These are phyloP conservation scores for Melanocharis versteri DNA, from an alignment of 2,113 vertebrate species.

Conservation along the genomic window DNA sequence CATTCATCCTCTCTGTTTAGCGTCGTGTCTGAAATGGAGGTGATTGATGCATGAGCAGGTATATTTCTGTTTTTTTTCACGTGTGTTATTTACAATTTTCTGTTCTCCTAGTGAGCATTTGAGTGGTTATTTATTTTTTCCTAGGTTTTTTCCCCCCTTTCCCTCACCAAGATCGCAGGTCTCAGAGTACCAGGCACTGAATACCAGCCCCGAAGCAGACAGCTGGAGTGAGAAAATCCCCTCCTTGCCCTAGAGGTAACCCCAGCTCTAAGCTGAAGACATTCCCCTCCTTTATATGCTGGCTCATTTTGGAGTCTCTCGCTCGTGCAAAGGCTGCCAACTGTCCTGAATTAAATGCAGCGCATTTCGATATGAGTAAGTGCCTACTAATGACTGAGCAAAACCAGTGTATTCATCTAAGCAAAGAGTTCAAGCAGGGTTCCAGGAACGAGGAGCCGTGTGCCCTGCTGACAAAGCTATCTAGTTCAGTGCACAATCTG, in stretches of 20 bases:
- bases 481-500: constrained; percentile 27
- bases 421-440: constrained; percentile 31
- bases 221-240: constrained; percentile 1
- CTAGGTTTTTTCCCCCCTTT: fast-evolving
- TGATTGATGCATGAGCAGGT: neutral
- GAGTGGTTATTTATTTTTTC: neutral
- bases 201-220: constrained; percentile 20
- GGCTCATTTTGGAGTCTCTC: constrained; percentile 58
- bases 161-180: neutral
- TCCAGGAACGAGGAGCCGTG: neutral
- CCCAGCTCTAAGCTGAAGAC: constrained; percentile 20
- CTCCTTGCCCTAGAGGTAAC: constrained; percentile 17
- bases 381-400: constrained; percentile 58
- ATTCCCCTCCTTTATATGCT: constrained; percentile 6
- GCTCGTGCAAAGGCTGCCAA: constrained; percentile 67
- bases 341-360: constrained; percentile 64
- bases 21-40: neutral
- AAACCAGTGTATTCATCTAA: constrained; percentile 49
- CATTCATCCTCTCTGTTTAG: neutral
- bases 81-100: neutral
- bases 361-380: constrained; percentile 3
- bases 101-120: neutral
- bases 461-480: constrained; percentile 56
- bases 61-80: neutral
- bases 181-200: neutral